phyloP scores from a whole-genome alignment of 2,113 vertebrate genomes.

The Cyprinodon tularosa region DNA sequence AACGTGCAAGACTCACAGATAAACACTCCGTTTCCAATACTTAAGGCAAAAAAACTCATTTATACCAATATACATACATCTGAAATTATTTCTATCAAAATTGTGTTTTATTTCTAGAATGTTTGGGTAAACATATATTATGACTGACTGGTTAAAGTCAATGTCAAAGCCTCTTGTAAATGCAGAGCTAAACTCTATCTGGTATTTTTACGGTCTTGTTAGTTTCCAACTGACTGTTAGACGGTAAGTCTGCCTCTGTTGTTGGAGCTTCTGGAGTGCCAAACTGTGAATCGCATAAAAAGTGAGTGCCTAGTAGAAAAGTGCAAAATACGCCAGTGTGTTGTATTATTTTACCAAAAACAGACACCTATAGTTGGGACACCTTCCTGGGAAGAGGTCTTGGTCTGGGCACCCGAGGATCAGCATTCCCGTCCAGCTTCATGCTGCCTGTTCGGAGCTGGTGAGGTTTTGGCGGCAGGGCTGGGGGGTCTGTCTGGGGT shows the following conservation, averaged over 20 bases:
- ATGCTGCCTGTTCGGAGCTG: constrained; percentile 83
- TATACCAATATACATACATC: constrained; percentile 79
- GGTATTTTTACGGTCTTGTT: constrained; percentile 23
- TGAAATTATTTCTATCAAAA: constrained; percentile 74
- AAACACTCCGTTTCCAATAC: constrained; percentile 80
- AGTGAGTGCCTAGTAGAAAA: constrained; percentile 73
- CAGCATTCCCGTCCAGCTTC: constrained; percentile 87
- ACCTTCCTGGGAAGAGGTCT: constrained; percentile 94
- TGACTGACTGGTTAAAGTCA: constrained; percentile 39
- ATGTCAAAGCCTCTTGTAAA: constrained; percentile 51
- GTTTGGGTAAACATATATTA: constrained; percentile 60
- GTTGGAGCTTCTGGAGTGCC: constrained; percentile 42
- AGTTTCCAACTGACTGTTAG: constrained; percentile 49
- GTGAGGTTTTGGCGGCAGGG: constrained; percentile 93
- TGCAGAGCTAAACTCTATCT: constrained; percentile 43
- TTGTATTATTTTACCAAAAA: constrained; percentile 41
- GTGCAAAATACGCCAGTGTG: constrained; percentile 79
- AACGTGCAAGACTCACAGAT: constrained; percentile 79
- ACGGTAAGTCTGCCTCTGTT: constrained; percentile 47
- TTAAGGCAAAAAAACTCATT: constrained; percentile 83
- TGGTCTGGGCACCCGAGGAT: constrained; percentile 85
- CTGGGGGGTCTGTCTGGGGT: constrained; percentile 83
- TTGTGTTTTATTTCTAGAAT: constrained; percentile 50
- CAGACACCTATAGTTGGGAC: constrained; percentile 89
- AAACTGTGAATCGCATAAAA: constrained; percentile 36